Percentiles rank a stretch among this genome's conserved stretches.
Conservation (phyloP, 1,140 invertebrate species). For the Triops cancriformis region DNA sequence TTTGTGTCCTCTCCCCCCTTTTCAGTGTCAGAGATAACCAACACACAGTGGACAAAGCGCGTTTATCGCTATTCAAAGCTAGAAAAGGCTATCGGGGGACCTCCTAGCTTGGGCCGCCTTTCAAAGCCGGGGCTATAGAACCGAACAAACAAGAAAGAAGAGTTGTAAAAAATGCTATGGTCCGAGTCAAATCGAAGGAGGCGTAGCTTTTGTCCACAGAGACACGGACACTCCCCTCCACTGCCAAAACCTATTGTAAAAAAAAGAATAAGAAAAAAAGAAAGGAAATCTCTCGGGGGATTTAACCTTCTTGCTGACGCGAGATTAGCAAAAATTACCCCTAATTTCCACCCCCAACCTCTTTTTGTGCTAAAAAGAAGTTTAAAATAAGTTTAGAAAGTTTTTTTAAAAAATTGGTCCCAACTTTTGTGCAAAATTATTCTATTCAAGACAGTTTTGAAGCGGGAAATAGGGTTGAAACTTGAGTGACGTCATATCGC, state of each 20-base stretch:
- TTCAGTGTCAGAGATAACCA: not conserved
- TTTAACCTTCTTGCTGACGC: not conserved
- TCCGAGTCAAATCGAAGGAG: not conserved
- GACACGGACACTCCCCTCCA: not conserved
- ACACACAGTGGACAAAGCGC: conserved; percentile 4
- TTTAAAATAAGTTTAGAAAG: too few species aligned
- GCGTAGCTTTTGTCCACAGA: not conserved
- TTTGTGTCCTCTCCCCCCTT: not conserved
- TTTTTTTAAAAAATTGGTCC: too few species aligned
- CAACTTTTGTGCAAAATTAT: too few species aligned
- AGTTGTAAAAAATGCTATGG: not conserved
- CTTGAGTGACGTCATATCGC: too few species aligned
- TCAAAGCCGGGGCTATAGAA: not conserved
- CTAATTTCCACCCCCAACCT: not conserved
- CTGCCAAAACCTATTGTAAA: not conserved
- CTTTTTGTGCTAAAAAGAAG: too few species aligned
- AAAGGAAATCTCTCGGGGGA: not conserved
- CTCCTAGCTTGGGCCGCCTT: not conserved
- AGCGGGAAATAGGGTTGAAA: too few species aligned
- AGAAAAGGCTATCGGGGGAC: not conserved
- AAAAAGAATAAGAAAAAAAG: not conserved
- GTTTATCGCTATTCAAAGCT: conserved; percentile 4
- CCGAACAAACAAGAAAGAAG: not conserved
- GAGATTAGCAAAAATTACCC: not conserved
- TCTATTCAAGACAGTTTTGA: too few species aligned